phyloP scores from a whole-genome alignment of 2,113 vertebrate genomes.

The Notiomystis cincta region DNA sequence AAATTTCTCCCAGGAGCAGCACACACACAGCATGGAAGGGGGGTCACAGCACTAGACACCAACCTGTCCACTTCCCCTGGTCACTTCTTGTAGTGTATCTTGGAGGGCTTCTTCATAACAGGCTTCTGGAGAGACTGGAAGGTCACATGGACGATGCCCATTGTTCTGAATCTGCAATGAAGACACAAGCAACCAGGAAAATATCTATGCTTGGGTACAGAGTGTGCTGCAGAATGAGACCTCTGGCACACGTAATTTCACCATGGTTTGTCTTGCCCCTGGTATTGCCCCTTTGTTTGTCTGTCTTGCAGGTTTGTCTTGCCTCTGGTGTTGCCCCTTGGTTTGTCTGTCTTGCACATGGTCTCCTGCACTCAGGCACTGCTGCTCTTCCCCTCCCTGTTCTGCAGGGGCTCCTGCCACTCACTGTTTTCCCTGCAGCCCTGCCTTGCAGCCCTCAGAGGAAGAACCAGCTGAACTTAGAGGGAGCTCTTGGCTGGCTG shows the following conservation, averaged over 20 bases:
- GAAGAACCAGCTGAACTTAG: not conserved
- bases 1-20: not conserved
- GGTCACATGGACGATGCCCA: not conserved
- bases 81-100: not conserved
- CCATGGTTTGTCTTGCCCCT: not conserved
- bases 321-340: not conserved
- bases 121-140: not conserved
- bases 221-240: not conserved
- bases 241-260: not conserved
- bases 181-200: not conserved
- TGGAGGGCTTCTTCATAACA: not conserved
- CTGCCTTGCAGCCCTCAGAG: not conserved
- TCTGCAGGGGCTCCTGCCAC: accelerated
- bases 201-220: not conserved
- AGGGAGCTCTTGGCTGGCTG: not conserved
- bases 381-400: not conserved
- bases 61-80: not conserved
- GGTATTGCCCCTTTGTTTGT: not conserved
- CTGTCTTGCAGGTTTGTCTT: not conserved
- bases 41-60: not conserved
- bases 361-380: not conserved
- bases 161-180: not conserved
- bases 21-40: not conserved
- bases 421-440: not conserved
- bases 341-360: not conserved